phyloP scores from a whole-genome alignment of 1,140 invertebrate species.

The Drosophila grimshawi region DNA sequence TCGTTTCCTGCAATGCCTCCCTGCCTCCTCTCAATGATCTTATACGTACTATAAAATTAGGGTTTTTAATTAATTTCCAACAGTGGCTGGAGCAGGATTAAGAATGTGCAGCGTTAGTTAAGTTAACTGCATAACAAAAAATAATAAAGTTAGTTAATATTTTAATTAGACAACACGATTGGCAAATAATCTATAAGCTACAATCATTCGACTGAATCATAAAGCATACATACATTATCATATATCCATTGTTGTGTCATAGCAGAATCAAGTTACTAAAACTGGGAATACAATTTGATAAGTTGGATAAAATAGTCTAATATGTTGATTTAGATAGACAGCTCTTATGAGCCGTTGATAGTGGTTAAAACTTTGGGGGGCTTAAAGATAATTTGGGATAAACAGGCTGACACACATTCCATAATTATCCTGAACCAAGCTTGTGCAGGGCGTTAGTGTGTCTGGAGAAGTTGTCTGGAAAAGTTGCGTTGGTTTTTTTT shows the following conservation, averaged over 20 bases:
- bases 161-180: not conserved
- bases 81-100: slow-evolving; percentile 30
- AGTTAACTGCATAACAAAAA: slow-evolving; percentile 22
- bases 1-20: not conserved
- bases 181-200: not conserved
- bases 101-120: slow-evolving; percentile 23
- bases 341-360: too few relatives aligned
- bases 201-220: not conserved
- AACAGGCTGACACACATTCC: slow-evolving; percentile 35
- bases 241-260: too few relatives aligned
- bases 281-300: not conserved
- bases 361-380: too few relatives aligned
- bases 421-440: slow-evolving; percentile 72
- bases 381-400: slow-evolving; percentile 1
- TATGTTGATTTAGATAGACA: too few relatives aligned
- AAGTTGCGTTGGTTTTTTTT: slow-evolving; percentile 53
- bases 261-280: too few relatives aligned
- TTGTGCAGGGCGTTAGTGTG: slow-evolving; percentile 68
- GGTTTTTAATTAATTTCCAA: slow-evolving; percentile 82
- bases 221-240: too few relatives aligned
- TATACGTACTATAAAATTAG: slow-evolving; percentile 62
- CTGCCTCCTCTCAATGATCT: not conserved
- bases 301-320: not conserved
- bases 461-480: slow-evolving; percentile 66
- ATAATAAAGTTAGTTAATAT: not conserved